Conservation (phyloP, 2,888 invertebrate species). For the Drosophila mimetica region DNA sequence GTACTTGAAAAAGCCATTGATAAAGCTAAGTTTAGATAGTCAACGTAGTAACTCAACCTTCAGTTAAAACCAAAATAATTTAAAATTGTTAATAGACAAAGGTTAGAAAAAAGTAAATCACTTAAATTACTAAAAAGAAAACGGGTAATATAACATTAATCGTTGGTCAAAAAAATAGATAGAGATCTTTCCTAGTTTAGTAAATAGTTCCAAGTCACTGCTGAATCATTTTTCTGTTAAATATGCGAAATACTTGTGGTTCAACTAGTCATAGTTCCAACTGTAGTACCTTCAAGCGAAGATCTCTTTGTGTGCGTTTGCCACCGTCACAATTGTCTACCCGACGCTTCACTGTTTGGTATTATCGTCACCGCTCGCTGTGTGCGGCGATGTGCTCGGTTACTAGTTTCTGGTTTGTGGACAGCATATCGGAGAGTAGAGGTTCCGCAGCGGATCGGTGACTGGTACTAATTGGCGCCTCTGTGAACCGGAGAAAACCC, state of each 20-base stretch:
- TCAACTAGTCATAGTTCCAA: not conserved
- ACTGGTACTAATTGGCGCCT: conserved; percentile 71
- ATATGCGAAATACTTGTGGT: not conserved
- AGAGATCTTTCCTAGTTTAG: no score
- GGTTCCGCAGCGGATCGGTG: conserved; percentile 54
- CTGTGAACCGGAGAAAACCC: conserved; percentile 22
- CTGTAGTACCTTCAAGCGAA: not conserved
- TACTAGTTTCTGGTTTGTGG: conserved; percentile 41
- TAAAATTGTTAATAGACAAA: no score
- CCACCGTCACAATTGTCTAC: conserved; percentile 5
- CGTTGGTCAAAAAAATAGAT: no score
- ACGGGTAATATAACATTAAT: no score
- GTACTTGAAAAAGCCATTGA: not conserved
- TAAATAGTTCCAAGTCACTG: no score
- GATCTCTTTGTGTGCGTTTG: conserved; percentile 2
- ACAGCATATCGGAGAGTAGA: conserved; percentile 37
- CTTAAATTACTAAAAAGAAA: no score
- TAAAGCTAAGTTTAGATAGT: no score
- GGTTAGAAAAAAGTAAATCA: no score
- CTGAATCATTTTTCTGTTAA: no score
- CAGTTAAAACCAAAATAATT: no score
- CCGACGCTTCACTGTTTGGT: conserved; percentile 16
- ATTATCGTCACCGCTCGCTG: conserved; percentile 49
- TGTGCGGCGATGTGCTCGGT: conserved; percentile 16
- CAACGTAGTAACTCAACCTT: no score